Evolutionary conservation across 2,888 invertebrate genomes (phyloP).

Genomic region (Heliconius ismenius): DNA sequence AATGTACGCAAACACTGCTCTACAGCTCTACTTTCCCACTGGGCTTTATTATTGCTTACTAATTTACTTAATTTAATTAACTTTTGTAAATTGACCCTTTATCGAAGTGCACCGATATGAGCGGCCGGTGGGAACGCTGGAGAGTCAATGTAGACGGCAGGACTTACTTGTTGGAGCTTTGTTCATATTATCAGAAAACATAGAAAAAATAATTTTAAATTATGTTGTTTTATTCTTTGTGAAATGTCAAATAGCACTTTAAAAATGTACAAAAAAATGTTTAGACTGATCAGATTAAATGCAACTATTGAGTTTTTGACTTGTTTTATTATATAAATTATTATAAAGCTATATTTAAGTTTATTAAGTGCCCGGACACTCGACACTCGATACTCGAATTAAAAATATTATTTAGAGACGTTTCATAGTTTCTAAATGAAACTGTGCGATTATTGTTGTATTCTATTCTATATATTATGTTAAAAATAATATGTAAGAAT

Average conservation of each 20-base stretch:
- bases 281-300: too few species aligned
- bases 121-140: constrained; percentile 9
- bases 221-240: too few species aligned
- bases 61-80: constrained; percentile 22
- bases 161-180: background rate
- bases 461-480: background rate
- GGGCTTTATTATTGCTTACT: constrained; percentile 15
- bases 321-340: background rate
- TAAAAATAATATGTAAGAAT: background rate
- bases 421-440: background rate
- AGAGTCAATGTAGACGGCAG: background rate
- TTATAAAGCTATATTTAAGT: background rate
- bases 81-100: constrained; percentile 16
- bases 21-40: background rate
- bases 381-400: background rate
- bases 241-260: background rate
- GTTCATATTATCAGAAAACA: too few species aligned
- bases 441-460: background rate
- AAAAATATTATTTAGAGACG: background rate
- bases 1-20: constrained; percentile 26
- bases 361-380: background rate
- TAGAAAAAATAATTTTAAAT: too few species aligned
- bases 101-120: background rate
- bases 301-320: too few species aligned
- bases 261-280: too few species aligned